Conservation (phyloP, 2,888 invertebrate genomes). For the Agrochola litura region DNA sequence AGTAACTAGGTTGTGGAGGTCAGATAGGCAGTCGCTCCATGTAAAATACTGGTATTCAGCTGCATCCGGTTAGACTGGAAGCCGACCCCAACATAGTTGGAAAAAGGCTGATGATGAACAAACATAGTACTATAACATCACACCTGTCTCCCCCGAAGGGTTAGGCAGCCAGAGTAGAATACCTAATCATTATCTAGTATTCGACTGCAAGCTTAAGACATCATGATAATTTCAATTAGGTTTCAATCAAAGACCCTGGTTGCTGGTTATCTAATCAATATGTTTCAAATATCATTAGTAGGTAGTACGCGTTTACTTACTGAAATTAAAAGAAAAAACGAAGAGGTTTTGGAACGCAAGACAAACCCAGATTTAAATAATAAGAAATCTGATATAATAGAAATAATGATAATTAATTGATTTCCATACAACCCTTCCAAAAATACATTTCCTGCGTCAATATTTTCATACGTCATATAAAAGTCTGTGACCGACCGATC, state of each 20-base stretch:
- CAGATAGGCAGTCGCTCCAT: too few relatives aligned
- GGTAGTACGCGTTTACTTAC: background rate
- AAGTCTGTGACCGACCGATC: conserved; percentile 39
- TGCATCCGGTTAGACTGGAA: too few relatives aligned
- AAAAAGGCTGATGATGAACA: too few relatives aligned
- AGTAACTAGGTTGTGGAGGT: too few relatives aligned
- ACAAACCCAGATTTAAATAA: background rate
- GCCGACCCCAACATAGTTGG: too few relatives aligned
- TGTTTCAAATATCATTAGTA: background rate
- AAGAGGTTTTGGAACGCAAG: too few relatives aligned
- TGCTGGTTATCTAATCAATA: background rate
- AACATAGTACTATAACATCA: background rate
- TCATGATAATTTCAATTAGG: background rate
- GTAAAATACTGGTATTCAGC: too few relatives aligned
- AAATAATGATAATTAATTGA: too few relatives aligned
- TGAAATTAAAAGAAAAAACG: background rate
- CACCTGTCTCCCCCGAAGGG: background rate
- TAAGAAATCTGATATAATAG: background rate
- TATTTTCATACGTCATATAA: conserved; percentile 45
- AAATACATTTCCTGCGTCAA: conserved; percentile 38
- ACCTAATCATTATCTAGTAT: background rate
- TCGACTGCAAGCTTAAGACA: background rate
- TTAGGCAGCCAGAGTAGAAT: background rate
- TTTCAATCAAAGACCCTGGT: background rate
- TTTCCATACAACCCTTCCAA: background rate